Evolutionary conservation across 2,113 vertebrate genomes (phyloP), one percentile per base, ranked within the genome.

Genomic region (Bettongia penicillata): DNA sequence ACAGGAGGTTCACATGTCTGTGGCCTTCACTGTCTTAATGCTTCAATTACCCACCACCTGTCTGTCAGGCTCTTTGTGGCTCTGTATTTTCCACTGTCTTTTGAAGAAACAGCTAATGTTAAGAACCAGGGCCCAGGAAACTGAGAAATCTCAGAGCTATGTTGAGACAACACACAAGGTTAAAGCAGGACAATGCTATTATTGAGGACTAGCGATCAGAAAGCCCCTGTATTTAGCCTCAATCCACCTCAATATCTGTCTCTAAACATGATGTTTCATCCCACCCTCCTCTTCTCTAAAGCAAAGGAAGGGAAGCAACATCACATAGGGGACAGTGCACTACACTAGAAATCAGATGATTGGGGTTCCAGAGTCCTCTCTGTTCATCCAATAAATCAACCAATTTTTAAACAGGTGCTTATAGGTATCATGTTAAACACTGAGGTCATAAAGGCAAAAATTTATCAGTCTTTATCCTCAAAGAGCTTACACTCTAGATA

Each of bases 101-200:
- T 92, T 91, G 94, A 95, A 94, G 90, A 90, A 92, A 92, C 77
- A 90, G 93, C 94, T 95, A 96, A 97, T 51, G 77, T 51, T 26
- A 95, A 95, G 22, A 94, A 91, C 89, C 90, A 94, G 55, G 23
- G 91, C 77, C 77, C 84, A 96, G n/a, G 0, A 93, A 91, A 57
- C 91, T 96, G 84, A 49, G 92, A 96, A 97, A 94, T 77, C 37
- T 53, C 25, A 84, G 43, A 0, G 3, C 89, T 93, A 51, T 0
- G 26, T 50, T 92, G 89, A 96, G 92, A 90, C 52, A 31, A 2
- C 8, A 14, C 19, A 9, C 0, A 51, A n/a, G 14, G 25, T 7
- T 22, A 37, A 77, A 51, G 43, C 8, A 92, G 1, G 19, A 90
- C 2, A 4, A 37, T 3, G n/a, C 22, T 93, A 48, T 90, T 84